Evolutionary conservation across 2,888 invertebrate genomes (phyloP).

Genomic region (Neria commutata): DNA sequence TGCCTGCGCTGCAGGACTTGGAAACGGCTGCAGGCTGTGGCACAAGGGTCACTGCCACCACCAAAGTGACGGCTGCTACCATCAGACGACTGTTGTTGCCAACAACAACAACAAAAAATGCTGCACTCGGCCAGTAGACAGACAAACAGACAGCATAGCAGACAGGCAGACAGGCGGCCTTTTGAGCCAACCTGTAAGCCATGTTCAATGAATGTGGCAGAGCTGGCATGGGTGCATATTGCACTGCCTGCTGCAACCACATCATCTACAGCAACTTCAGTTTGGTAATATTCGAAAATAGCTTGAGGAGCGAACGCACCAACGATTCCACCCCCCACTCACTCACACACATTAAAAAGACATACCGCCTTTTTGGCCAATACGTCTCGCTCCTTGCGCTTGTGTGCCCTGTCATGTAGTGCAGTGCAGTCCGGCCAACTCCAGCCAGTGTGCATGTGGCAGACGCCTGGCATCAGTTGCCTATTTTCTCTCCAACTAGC

Average conservation of each 20-base stretch:
- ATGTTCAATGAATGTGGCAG: too few species aligned
- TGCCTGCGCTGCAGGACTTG: too few species aligned
- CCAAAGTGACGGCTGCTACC: too few species aligned
- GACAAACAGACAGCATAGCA: too few species aligned
- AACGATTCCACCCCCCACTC: background rate
- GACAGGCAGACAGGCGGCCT: too few species aligned
- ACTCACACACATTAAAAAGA: constrained; percentile 15
- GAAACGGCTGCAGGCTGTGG: too few species aligned
- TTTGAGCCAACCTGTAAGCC: too few species aligned
- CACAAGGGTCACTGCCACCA: too few species aligned
- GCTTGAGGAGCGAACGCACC: background rate
- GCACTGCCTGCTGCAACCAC: background rate
- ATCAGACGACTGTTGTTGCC: too few species aligned
- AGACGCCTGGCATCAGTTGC: constrained; percentile 34
- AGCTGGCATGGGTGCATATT: background rate
- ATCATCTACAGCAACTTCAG: background rate
- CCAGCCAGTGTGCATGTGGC: background rate
- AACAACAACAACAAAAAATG: too few species aligned
- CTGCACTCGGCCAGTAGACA: too few species aligned
- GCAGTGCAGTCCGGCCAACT: background rate
- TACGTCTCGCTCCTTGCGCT: constrained; percentile 2
- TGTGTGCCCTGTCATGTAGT: background rate
- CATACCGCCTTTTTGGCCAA: background rate
- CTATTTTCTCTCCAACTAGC: constrained; percentile 42
- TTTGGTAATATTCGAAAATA: background rate